Base-by-base conservation (phyloP, 2,888 invertebrate species). In the Automeris io region DNA sequence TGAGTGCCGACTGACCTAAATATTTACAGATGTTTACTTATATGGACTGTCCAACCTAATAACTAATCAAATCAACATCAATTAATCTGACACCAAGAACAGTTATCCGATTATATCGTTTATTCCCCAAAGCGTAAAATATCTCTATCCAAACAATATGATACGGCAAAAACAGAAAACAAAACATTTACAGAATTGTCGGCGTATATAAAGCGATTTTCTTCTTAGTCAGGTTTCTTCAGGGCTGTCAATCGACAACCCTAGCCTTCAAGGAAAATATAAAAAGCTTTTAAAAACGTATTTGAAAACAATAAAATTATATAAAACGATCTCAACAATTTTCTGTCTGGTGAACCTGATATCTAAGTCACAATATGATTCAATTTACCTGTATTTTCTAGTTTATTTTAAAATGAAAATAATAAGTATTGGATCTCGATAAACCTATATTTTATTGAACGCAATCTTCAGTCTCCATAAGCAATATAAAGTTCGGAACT, bases 201-300 rank as follows among this genome's bases (percentile, higher is more conserved):
- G 56, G 54, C 48, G 50, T 57, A 57, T 51, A 60, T 60, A 65
- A 66, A 59, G 54, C 57, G 55, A 59, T 64, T 65, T 56, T 60
- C 51, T 52, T 53, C 57, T 54, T 60, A 60, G 62, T 51, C 52
- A 51, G 56, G 43, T 54, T 55, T 48, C 44, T 45, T 54, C 54
- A 58, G 57, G 58, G 49, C 51, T 53, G 57, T n/a, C 43, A 39
- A 38, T 33, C 11, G 22, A n/a, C n/a, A n/a, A n/a, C n/a, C n/a
- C n/a, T n/a, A n/a, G n/a, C 29, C 5, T 22, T 31, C 37, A 5
- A 13, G 29, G 19, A 36, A 16, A 36, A 37, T 37, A 22, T n/a
- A n/a, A n/a, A n/a, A n/a, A n/a, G n/a, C n/a, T 31, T 21, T 16
- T 16, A 4, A 13, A n/a, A 37, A n/a, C n/a, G n/a, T 23, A 16